Conservation (phyloP, 1,140 invertebrate genomes). For the Pogonomyrmex californicus region DNA sequence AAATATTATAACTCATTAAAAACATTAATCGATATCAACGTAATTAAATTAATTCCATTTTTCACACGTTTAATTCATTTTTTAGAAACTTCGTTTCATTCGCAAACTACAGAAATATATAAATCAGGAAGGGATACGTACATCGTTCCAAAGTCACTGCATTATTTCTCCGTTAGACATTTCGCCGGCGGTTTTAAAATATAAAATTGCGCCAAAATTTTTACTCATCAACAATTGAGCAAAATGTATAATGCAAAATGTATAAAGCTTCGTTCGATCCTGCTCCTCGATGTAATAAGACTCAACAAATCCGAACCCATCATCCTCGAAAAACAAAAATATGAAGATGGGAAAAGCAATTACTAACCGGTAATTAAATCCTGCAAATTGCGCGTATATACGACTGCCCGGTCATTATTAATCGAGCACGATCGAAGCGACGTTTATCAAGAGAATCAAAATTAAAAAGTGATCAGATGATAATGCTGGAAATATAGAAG, state of each 20-base stretch:
- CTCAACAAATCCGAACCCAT: not conserved
- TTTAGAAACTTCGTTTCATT: not conserved
- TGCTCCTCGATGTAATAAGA: not conserved
- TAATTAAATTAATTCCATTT: not conserved
- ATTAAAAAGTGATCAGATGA: not conserved
- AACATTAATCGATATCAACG: not conserved
- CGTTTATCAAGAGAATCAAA: not conserved
- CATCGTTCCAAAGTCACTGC: not conserved
- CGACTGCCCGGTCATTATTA: not conserved
- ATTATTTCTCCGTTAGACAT: not conserved
- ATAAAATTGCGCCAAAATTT: not conserved
- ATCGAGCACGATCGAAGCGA: not conserved
- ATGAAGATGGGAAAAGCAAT: constrained; percentile 2
- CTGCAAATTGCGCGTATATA: not conserved
- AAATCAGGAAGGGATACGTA: not conserved
- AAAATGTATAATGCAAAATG: constrained; percentile 5
- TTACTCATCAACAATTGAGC: not conserved
- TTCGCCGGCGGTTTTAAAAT: not conserved
- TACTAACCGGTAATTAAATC: not conserved
- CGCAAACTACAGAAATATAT: not conserved
- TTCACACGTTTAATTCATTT: not conserved
- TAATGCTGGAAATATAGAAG: too few relatives aligned
- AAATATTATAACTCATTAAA: constrained; percentile 9
- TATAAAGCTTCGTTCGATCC: constrained; percentile 1
- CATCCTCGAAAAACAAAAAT: constrained; percentile 2